phyloP scores from a whole-genome alignment of 2,113 vertebrate genomes.

The Pterocles gutturalis region DNA sequence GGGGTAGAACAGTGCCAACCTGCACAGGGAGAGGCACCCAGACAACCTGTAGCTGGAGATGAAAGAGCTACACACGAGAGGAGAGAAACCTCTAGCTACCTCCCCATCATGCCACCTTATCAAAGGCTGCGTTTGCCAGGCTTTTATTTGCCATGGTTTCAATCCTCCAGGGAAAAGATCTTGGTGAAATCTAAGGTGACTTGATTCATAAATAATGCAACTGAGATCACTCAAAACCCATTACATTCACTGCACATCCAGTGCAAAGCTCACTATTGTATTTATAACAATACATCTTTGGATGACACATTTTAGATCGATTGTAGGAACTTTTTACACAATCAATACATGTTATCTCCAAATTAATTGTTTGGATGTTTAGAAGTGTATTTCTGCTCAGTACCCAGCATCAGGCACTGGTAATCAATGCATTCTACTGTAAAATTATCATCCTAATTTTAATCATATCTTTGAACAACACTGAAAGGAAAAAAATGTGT shows the following conservation, averaged over 20 bases:
- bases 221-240: background rate
- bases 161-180: constrained; percentile 45
- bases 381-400: constrained; percentile 34
- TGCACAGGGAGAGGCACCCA: background rate
- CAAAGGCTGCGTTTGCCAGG: background rate
- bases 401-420: background rate
- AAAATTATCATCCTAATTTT: constrained; percentile 36
- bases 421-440: constrained; percentile 18
- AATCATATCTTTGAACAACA: constrained; percentile 26
- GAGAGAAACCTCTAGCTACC: background rate
- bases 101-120: background rate
- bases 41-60: background rate
- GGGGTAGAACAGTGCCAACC: background rate
- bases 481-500: background rate
- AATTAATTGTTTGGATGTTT: constrained; percentile 52
- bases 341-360: constrained; percentile 54
- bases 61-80: background rate
- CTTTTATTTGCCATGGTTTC: constrained; percentile 52
- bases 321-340: constrained; percentile 29
- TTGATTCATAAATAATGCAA: constrained; percentile 69
- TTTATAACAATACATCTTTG: constrained; percentile 36
- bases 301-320: constrained; percentile 42
- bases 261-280: constrained; percentile 20
- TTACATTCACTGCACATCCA: constrained; percentile 5
- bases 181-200: constrained; percentile 71